Conservation (phyloP, 2,888 invertebrate species). For the Pheosia gnoma region DNA sequence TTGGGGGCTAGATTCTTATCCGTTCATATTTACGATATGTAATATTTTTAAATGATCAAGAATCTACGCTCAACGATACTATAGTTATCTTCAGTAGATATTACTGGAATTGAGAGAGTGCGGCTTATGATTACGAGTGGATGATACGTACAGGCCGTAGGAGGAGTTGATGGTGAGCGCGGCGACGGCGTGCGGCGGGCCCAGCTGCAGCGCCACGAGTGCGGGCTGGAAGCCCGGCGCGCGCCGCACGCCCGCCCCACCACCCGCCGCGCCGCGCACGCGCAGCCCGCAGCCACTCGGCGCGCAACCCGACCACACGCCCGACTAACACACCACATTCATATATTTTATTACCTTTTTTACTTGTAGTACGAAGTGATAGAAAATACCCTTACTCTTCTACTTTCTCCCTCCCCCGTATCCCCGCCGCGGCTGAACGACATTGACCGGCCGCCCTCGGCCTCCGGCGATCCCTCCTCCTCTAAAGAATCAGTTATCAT, state of each 20-base stretch:
- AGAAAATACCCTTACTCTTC: constrained; percentile 47
- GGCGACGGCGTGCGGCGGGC: constrained; percentile 93
- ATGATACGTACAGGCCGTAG: constrained; percentile 95
- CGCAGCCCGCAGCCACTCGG: constrained; percentile 49
- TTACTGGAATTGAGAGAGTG: too few relatives aligned
- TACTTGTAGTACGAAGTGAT: too few relatives aligned
- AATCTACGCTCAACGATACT: too few relatives aligned
- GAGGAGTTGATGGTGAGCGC: constrained; percentile 97
- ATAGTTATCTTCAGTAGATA: too few relatives aligned
- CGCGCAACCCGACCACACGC: constrained; percentile 47
- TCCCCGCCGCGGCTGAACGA: constrained; percentile 67
- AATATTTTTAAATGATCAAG: neutral
- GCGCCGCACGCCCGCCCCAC: constrained; percentile 85
- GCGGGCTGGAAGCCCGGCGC: constrained; percentile 98
- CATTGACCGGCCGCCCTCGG: constrained; percentile 84
- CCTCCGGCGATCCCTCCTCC: constrained; percentile 92
- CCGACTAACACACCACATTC: constrained; percentile 38
- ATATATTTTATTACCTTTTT: neutral
- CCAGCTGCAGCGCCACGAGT: constrained; percentile 95
- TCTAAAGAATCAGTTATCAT: constrained; percentile 88
- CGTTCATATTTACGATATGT: neutral
- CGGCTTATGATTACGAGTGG: too few relatives aligned
- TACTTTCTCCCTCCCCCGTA: constrained; percentile 52
- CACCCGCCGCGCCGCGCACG: constrained; percentile 63
- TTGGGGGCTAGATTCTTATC: neutral